A percentile compares a stretch with the other conserved stretches of the same genome.
Conservation (phyloP, 2,113 vertebrate species). For the Serinus canaria region DNA sequence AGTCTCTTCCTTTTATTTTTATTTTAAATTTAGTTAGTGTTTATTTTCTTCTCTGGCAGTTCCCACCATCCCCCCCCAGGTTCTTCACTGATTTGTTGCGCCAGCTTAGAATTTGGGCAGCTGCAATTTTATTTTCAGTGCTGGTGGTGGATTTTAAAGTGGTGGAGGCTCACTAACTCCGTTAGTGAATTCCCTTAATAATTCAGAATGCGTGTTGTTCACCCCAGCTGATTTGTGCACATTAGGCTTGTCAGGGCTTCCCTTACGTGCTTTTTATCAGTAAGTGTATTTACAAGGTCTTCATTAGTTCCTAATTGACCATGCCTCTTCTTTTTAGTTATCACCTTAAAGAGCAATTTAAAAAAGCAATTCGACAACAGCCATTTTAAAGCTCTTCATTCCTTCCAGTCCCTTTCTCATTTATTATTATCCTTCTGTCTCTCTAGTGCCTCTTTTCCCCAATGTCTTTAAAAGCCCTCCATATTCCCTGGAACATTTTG, state of each 20-base stretch:
- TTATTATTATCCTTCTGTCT: conserved; percentile 48
- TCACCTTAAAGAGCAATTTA: conserved; percentile 64
- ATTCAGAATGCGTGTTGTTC: conserved; percentile 21
- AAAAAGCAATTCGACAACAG: conserved; percentile 58
- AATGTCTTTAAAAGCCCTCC: neutral
- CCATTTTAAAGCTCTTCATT: conserved; percentile 56
- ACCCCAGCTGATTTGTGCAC: neutral
- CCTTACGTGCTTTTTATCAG: conserved; percentile 65
- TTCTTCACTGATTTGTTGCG: conserved; percentile 9
- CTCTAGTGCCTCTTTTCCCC: neutral
- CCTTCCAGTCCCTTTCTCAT: conserved; percentile 27
- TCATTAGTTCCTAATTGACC: conserved; percentile 72
- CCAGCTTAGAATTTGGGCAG: neutral
- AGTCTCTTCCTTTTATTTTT: neutral
- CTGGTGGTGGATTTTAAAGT: conserved; percentile 34
- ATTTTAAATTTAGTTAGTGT: conserved; percentile 5
- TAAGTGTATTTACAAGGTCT: conserved; percentile 72
- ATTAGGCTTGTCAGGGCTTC: conserved; percentile 45
- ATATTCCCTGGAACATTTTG: neutral
- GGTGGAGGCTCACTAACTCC: neutral
- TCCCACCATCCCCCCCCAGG: neutral
- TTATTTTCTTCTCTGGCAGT: neutral
- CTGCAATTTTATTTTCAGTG: conserved; percentile 12
- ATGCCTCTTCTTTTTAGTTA: conserved; percentile 65
- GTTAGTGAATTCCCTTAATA: conserved; percentile 50